These are phyloP conservation scores for Acrossocheilus wenchowensis DNA, from an alignment of 2,797 vertebrate species.

Conservation along the genomic window DNA sequence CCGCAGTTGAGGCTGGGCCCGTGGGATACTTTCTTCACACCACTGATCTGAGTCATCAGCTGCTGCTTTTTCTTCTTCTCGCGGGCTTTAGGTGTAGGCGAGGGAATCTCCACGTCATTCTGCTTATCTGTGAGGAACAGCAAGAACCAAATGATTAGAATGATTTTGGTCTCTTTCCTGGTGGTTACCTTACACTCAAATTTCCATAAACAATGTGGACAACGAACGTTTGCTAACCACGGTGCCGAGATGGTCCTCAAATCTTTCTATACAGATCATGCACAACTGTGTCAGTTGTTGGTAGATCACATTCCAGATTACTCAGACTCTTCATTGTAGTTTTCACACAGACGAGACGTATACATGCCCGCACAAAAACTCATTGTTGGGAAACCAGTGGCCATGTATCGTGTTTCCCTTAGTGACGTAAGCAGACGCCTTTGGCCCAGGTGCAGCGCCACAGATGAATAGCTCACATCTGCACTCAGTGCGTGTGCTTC, in stretches of 20 bases:
- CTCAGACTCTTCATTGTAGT: slow-evolving; percentile 54
- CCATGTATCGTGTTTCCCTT: slow-evolving; percentile 53
- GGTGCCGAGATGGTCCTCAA: not conserved
- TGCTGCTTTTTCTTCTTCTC: slow-evolving; percentile 97
- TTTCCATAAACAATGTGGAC: not conserved
- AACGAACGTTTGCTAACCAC: not conserved
- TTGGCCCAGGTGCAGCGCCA: slow-evolving; percentile 56
- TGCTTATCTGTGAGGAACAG: slow-evolving; percentile 87
- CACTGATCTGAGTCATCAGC: slow-evolving; percentile 98
- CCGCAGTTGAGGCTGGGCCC: slow-evolving; percentile 91
- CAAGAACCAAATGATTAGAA: slow-evolving; percentile 26
- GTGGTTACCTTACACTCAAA: not conserved
- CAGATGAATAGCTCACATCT: slow-evolving; percentile 58
- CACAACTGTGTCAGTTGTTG: not conserved
- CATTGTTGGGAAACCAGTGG: slow-evolving; percentile 58
- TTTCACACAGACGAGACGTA: slow-evolving; percentile 40
- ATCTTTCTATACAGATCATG: not conserved
- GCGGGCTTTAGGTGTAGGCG: slow-evolving; percentile 91
- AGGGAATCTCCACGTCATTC: slow-evolving; percentile 97
- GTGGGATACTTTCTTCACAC: slow-evolving; percentile 95
- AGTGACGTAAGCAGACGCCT: slow-evolving; percentile 58
- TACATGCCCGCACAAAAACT: slow-evolving; percentile 51
- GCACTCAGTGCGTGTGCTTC: slow-evolving; percentile 14
- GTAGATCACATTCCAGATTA: slow-evolving; percentile 36
- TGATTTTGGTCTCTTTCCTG: not conserved